phyloP scores from a whole-genome alignment of 1,140 invertebrate genomes.

The Caenorhabditis inopinata region DNA sequence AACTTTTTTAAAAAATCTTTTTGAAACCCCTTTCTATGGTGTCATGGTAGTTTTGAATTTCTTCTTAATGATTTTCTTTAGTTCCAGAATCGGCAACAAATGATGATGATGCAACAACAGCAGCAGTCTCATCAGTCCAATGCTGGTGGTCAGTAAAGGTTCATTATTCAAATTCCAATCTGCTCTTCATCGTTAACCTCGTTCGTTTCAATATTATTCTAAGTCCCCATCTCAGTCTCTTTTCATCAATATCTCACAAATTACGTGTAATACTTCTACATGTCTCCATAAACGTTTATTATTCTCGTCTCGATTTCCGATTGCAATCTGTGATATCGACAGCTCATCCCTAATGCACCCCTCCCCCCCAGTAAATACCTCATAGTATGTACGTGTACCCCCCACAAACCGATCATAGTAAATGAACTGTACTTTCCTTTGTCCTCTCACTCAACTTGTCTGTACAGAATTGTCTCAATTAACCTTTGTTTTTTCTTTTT shows the following conservation, averaged over 20 bases:
- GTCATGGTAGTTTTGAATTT: too few species aligned
- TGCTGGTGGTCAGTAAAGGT: background rate
- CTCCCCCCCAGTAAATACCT: background rate
- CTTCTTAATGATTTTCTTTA: too few species aligned
- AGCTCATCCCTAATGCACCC: background rate
- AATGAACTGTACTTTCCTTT: background rate
- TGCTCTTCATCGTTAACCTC: background rate
- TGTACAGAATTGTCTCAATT: background rate
- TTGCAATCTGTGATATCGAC: background rate
- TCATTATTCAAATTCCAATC: background rate
- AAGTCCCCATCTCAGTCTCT: background rate
- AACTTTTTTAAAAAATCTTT: too few species aligned
- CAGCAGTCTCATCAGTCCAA: background rate
- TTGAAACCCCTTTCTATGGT: too few species aligned
- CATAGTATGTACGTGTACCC: background rate
- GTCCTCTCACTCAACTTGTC: background rate
- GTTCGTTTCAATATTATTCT: background rate
- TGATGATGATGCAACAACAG: slow-evolving; percentile 6
- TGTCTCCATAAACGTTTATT: background rate
- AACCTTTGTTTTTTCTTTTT: too few species aligned
- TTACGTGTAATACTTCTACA: slow-evolving; percentile 18
- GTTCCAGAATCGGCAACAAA: slow-evolving; percentile 5
- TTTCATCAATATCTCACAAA: slow-evolving; percentile 1
- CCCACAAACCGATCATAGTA: background rate
- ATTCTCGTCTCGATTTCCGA: background rate